These are phyloP conservation scores for Ascidia mentula DNA, from an alignment of 23 tunicate species.

Conservation along the genomic window DNA sequence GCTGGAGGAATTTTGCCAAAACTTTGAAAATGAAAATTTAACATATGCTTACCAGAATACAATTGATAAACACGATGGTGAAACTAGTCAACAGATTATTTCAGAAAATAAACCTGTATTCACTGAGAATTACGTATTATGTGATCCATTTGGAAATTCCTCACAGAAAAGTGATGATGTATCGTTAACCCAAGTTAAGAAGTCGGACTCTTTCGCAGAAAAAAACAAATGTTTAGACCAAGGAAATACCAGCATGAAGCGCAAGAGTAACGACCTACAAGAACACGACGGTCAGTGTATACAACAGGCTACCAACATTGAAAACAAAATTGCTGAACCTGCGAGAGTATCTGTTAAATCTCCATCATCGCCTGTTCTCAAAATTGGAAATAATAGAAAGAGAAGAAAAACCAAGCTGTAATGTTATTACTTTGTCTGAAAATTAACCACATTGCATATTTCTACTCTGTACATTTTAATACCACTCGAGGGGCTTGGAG, in stretches of 20 bases:
- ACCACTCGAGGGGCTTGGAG: too few relatives aligned
- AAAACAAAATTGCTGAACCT: neutral
- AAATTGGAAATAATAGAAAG: constrained; percentile 9
- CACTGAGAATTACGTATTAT: too few relatives aligned
- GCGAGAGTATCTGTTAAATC: constrained; percentile 2
- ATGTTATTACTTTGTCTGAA: neutral
- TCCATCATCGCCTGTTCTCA: constrained; percentile 24
- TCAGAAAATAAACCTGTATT: too few relatives aligned
- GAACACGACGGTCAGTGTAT: neutral
- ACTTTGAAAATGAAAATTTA: too few relatives aligned
- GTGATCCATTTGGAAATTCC: neutral
- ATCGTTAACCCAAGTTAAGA: neutral
- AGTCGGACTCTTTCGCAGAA: neutral
- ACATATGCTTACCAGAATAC: too few relatives aligned
- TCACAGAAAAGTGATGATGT: neutral
- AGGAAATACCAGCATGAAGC: neutral
- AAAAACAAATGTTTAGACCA: neutral
- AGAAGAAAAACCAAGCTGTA: neutral
- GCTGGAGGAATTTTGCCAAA: neutral
- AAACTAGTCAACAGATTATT: too few relatives aligned
- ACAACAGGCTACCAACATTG: neutral
- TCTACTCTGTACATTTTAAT: too few relatives aligned
- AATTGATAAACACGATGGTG: too few relatives aligned
- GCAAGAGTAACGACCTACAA: neutral
- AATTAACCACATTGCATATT: too few relatives aligned